Evolutionary conservation across 2,888 invertebrate species (phyloP), one percentile per base, ranked within the genome.

Genomic region (Aphidius colemani): DNA sequence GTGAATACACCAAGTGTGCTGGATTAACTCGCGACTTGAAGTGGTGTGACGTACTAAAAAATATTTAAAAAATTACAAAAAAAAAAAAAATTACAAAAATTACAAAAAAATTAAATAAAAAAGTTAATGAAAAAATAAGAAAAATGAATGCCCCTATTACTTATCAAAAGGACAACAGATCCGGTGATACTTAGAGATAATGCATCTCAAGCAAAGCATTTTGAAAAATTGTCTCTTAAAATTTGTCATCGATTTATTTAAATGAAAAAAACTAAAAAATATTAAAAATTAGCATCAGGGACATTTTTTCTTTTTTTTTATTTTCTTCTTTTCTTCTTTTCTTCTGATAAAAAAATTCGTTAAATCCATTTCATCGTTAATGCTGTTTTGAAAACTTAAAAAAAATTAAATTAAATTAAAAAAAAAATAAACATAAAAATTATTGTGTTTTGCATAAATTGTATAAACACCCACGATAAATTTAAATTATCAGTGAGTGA

Each of bases 1-100:
- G 93, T 95, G 94, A 95, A 85, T 81, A 73, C 78, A 78, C 80
- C 76, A 76, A 73, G 89, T 89, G 86, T 87, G 87, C 89, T 88
- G 87, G 88, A 81, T 84, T 84, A 85, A 84, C 84, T 86, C 84
- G 85, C 86, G 85, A 85, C 85, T 86, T 85, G 83, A 85, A 85
- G 86, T 86, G 86, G 86, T 86, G 86, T 86, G 86, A 86, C 85
- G 84, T 84, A 85, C 83, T 85, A 85, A 72, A 75, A 70, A 69
- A 70, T 70, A 70, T 81, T 79, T 78, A 80, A 77, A 74, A 75
- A 74, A 75, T 53, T 66, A 70, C 66, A 67, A 75, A 75, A 85
- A 75, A 75, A 74, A 69, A 77, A 81, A 84, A 85, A 84, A 84
- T 86, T 85, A 85, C 85, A 85, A 85, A 85, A 85, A 86, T 74